A percentile compares a stretch with the other conserved stretches of the same genome.
phyloP scores from a whole-genome alignment of 2,113 vertebrate species.

The Arizona elegans region DNA sequence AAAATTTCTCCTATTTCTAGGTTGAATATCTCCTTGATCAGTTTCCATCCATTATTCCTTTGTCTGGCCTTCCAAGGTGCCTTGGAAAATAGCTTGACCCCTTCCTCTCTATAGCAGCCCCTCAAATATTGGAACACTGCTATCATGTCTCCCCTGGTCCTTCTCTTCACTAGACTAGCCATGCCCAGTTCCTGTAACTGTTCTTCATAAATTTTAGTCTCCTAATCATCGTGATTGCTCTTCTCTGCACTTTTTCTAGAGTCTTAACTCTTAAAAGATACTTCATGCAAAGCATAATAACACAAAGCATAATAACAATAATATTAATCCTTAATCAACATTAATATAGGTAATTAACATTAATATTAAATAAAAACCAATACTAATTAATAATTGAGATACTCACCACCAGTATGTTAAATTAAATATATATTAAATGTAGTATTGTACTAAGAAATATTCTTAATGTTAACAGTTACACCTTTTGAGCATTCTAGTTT shows the following conservation, averaged over 20 bases:
- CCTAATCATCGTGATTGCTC: too few species aligned
- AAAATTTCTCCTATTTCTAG: too few species aligned
- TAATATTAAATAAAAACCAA: not conserved
- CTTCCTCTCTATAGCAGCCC: too few species aligned
- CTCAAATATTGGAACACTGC: too few species aligned
- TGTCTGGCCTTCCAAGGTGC: too few species aligned
- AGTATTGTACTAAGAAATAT: not conserved
- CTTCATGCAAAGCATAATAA: not conserved
- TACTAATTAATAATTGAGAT: not conserved
- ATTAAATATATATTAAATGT: not conserved
- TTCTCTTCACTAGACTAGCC: too few species aligned
- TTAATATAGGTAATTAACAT: not conserved
- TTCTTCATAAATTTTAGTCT: too few species aligned
- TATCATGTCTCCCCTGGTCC: too few species aligned
- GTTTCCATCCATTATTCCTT: too few species aligned
- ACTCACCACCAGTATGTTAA: not conserved
- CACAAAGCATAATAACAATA: not conserved
- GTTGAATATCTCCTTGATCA: too few species aligned
- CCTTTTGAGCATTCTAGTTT: not conserved
- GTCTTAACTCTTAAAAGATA: not conserved
- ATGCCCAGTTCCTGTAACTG: too few species aligned
- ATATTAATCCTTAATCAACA: not conserved
- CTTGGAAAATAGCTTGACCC: too few species aligned
- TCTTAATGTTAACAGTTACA: not conserved
- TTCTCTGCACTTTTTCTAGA: not conserved